Conservation (phyloP, 1,140 invertebrate species). For the Bradynema listronoti region DNA sequence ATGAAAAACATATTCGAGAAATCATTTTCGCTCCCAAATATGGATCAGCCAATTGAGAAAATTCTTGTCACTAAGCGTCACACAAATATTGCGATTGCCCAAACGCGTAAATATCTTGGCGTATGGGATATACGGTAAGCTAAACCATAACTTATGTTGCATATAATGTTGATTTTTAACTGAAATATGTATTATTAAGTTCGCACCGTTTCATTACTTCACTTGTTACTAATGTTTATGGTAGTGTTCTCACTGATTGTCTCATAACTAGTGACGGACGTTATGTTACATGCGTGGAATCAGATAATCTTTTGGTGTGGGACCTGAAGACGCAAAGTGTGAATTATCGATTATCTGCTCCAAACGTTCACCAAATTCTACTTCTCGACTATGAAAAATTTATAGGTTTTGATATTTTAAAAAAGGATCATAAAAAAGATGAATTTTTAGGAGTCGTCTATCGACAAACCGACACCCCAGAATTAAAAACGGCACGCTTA, state of each 20-base stretch:
- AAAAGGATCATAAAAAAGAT: slow-evolving; percentile 60
- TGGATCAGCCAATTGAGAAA: slow-evolving; percentile 87
- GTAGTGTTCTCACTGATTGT: slow-evolving; percentile 87
- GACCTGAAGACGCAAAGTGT: slow-evolving; percentile 76
- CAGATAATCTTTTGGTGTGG: slow-evolving; percentile 85
- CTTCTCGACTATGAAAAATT: slow-evolving; percentile 62
- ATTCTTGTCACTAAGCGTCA: slow-evolving; percentile 72
- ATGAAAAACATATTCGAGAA: slow-evolving; percentile 96
- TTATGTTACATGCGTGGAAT: slow-evolving; percentile 79
- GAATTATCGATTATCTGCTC: slow-evolving; percentile 67
- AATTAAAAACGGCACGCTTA: slow-evolving; percentile 43
- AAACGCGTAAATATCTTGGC: slow-evolving; percentile 83
- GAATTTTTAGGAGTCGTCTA: slow-evolving; percentile 21
- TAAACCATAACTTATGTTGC: not conserved
- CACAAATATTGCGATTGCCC: slow-evolving; percentile 72
- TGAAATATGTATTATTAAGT: too few species aligned
- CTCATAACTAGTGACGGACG: slow-evolving; percentile 76
- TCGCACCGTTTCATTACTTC: slow-evolving; percentile 64
- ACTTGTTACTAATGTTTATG: slow-evolving; percentile 80
- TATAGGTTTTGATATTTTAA: slow-evolving; percentile 21
- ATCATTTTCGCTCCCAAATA: slow-evolving; percentile 85
- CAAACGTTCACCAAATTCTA: slow-evolving; percentile 75
- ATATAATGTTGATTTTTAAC: slow-evolving; percentile 9
- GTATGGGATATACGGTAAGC: slow-evolving; percentile 83
- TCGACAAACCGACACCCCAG: slow-evolving; percentile 41